Evolutionary conservation across 2,113 vertebrate species (phyloP).

Genomic region (Notiomystis cincta): DNA sequence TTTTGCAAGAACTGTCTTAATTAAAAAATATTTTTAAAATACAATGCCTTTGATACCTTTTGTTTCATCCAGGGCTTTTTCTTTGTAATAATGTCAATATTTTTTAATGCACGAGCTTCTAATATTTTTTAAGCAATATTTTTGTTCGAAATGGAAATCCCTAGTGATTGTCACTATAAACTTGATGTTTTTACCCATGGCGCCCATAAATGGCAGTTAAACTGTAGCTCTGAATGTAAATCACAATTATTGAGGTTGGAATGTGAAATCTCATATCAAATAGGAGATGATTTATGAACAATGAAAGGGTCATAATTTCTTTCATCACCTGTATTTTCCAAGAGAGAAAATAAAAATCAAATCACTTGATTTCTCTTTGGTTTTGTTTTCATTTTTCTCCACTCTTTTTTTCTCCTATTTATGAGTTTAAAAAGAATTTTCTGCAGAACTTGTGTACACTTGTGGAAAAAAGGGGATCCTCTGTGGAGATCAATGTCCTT

Average conservation of each 20-base stretch:
- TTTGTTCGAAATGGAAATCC: not conserved
- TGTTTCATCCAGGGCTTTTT: not conserved
- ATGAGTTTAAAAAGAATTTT: not conserved
- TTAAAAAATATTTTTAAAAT: not conserved
- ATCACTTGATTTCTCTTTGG: not conserved
- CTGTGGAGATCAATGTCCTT: not conserved
- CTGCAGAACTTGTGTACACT: not conserved
- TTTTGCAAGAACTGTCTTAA: not conserved
- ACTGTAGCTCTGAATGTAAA: not conserved
- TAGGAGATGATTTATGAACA: not conserved
- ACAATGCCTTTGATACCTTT: rapidly evolving
- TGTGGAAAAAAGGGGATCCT: not conserved
- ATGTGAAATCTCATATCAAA: not conserved
- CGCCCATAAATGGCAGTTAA: not conserved
- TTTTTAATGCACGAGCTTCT: not conserved
- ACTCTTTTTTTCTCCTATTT: not conserved
- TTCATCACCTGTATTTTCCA: not conserved
- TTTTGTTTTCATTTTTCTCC: not conserved
- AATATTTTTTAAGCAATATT: not conserved
- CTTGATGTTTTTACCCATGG: not conserved
- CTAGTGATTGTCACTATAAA: not conserved
- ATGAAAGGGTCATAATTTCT: not conserved
- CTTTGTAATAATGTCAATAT: not conserved
- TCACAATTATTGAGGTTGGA: not conserved
- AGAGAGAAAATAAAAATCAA: not conserved